Evolutionary conservation across 2,113 vertebrate species (phyloP).

Genomic region (Mustelus asterias): DNA sequence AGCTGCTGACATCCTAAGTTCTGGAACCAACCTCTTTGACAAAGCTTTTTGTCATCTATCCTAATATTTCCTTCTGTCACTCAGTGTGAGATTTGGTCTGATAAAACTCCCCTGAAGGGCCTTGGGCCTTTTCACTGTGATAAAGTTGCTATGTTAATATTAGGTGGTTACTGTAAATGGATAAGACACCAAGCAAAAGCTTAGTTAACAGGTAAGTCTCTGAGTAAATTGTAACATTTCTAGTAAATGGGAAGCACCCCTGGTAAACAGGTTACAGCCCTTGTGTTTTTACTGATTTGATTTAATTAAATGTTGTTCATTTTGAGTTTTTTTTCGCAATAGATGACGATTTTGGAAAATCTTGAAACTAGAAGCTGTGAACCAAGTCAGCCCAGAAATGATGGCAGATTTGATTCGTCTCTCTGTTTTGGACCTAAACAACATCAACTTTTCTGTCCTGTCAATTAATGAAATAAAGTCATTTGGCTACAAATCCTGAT

Average conservation of each 20-base stretch:
- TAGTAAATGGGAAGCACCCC: background rate
- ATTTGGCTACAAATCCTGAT: background rate
- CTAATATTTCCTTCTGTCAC: too few species aligned
- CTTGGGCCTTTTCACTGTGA: background rate
- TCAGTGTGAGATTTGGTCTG: background rate
- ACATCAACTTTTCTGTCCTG: background rate
- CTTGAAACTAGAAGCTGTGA: background rate
- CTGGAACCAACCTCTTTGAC: background rate
- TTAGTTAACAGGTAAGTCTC: background rate
- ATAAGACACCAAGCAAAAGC: background rate
- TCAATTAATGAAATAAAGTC: slow-evolving; percentile 16
- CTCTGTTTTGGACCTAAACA: background rate
- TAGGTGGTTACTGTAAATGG: background rate
- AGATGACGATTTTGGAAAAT: slow-evolving; percentile 29
- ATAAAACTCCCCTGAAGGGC: background rate
- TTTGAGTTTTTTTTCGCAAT: background rate
- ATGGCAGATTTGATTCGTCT: background rate
- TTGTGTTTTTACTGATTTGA: background rate
- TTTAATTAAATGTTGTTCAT: background rate
- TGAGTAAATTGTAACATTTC: background rate
- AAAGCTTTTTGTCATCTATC: background rate
- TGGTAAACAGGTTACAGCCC: background rate
- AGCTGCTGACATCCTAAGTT: too few species aligned
- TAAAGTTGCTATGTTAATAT: background rate
- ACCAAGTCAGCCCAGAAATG: background rate